phyloP scores from a whole-genome alignment of 2,797 vertebrate genomes.

The Poeciliopsis paucimaculata region DNA sequence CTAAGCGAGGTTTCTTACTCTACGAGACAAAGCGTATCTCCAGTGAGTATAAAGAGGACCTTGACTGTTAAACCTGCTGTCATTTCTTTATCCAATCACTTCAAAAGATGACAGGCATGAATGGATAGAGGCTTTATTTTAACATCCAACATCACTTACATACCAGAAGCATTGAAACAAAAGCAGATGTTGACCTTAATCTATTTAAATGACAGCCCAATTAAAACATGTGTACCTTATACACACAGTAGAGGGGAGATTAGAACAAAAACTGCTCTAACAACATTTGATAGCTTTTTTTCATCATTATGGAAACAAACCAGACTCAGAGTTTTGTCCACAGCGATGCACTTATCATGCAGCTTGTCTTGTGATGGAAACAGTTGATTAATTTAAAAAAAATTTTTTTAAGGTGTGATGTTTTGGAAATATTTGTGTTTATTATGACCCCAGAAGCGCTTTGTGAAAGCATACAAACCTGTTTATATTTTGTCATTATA shows the following conservation, averaged over 20 bases:
- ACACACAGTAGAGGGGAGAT: background rate
- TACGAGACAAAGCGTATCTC: constrained; percentile 78
- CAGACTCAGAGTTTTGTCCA: background rate
- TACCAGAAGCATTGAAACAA: background rate
- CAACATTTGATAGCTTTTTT: background rate
- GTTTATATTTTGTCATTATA: background rate
- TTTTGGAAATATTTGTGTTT: background rate
- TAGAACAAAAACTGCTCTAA: background rate
- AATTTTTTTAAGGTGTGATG: background rate
- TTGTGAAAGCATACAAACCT: background rate
- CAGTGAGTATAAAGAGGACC: constrained; percentile 74
- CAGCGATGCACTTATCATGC: background rate
- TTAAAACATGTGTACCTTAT: background rate
- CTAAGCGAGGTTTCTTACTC: constrained; percentile 79
- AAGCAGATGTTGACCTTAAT: background rate
- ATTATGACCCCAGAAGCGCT: background rate
- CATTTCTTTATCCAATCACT: constrained; percentile 27
- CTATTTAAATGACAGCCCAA: background rate
- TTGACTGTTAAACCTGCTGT: constrained; percentile 37
- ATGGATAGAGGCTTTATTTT: background rate
- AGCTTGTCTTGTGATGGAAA: background rate
- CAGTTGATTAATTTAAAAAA: too few species aligned
- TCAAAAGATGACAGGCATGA: constrained; percentile 26
- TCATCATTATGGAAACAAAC: background rate
- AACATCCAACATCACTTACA: background rate